Evolutionary conservation across 2,113 vertebrate species (phyloP).

Genomic region (Cynopterus brachyotis): DNA sequence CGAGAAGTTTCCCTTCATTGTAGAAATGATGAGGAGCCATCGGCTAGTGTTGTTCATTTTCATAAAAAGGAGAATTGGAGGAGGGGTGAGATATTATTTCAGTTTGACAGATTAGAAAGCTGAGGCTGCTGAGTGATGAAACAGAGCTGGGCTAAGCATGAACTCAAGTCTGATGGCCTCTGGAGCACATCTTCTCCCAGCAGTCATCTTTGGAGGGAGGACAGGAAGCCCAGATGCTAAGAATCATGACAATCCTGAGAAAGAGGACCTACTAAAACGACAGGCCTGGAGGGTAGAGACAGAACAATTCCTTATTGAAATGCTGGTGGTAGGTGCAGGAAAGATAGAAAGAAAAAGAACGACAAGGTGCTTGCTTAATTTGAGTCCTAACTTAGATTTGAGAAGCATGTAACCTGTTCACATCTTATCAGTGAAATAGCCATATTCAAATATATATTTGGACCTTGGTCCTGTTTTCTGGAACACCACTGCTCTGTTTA

Average conservation of each 20-base stretch:
- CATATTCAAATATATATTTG: not conserved
- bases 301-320: not conserved
- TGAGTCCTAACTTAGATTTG: not conserved
- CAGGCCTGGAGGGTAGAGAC: not conserved
- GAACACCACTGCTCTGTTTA: not conserved
- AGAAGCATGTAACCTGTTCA: not conserved
- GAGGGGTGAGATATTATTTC: not conserved
- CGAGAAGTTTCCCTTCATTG: not conserved
- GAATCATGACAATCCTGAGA: not conserved
- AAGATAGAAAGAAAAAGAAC: not conserved
- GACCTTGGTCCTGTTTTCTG: not conserved
- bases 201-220: not conserved
- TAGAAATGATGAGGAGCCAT: not conserved
- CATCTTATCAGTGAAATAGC: not conserved
- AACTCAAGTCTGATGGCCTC: not conserved
- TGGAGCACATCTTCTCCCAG: not conserved
- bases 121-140: not conserved
- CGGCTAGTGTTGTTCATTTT: not conserved
- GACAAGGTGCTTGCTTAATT: not conserved
- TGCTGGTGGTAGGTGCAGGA: not conserved
- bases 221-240: not conserved
- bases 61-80: not conserved
- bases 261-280: accelerated
- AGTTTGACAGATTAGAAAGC: not conserved
- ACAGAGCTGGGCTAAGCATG: not conserved